phyloP scores from a whole-genome alignment of 1,140 invertebrate genomes.

The Diabrotica undecimpunctata region DNA sequence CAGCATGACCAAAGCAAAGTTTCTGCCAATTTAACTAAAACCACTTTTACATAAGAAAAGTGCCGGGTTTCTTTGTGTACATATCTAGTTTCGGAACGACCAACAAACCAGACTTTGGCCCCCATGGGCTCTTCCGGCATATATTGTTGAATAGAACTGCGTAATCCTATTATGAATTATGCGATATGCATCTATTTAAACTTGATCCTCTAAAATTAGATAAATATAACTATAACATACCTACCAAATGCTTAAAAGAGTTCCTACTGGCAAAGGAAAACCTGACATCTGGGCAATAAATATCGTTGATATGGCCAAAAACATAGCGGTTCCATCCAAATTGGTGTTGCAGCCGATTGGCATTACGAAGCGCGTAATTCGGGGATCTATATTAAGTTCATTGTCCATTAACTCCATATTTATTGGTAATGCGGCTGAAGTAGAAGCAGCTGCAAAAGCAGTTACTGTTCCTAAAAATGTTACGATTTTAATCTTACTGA shows the following conservation, averaged over 20 bases:
- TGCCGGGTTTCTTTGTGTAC: too few species aligned
- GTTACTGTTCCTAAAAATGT: constrained; percentile 66
- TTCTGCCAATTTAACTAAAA: too few species aligned
- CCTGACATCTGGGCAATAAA: constrained; percentile 92
- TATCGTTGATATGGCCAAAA: constrained; percentile 81
- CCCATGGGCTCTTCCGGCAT: too few species aligned
- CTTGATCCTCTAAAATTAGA: too few species aligned
- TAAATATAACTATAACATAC: neutral
- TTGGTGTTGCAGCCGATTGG: constrained; percentile 91
- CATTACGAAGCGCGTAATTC: constrained; percentile 87
- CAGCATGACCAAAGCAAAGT: too few species aligned
- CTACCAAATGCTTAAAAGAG: neutral
- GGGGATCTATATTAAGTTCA: constrained; percentile 80
- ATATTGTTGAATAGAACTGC: too few species aligned
- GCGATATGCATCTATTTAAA: too few species aligned
- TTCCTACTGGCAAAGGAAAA: constrained; percentile 71
- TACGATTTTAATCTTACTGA: too few species aligned
- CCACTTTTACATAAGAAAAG: too few species aligned
- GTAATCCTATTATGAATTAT: too few species aligned
- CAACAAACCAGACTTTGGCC: too few species aligned
- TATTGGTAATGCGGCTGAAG: constrained; percentile 91
- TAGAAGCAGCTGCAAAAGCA: constrained; percentile 89
- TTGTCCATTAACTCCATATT: constrained; percentile 93
- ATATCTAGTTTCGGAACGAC: too few species aligned
- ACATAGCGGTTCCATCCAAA: constrained; percentile 92